These are phyloP conservation scores for Apamea crenata DNA, from an alignment of 2,888 invertebrate species.

Conservation along the genomic window DNA sequence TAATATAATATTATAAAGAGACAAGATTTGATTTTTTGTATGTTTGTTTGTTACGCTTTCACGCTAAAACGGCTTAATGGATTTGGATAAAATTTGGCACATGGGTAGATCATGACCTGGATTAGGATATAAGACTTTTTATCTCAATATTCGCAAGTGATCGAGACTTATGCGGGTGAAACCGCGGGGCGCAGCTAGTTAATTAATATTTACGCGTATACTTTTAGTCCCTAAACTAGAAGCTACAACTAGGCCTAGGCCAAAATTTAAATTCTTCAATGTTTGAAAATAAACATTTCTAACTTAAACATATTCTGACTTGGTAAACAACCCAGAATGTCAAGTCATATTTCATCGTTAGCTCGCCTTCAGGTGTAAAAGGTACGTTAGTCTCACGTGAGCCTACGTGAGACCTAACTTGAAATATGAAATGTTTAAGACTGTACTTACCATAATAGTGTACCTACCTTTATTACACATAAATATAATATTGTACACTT, in stretches of 20 bases:
- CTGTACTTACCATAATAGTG: neutral
- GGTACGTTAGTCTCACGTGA: neutral
- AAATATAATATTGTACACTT: neutral
- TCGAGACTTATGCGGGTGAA: neutral
- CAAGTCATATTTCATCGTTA: constrained; percentile 2
- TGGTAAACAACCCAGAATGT: neutral
- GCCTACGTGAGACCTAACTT: neutral
- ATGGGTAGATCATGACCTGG: neutral
- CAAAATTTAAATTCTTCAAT: neutral
- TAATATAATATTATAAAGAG: neutral
- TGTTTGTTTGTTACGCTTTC: neutral
- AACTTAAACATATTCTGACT: constrained; percentile 3
- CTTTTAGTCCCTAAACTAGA: constrained; percentile 1
- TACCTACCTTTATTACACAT: neutral
- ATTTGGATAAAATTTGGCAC: neutral
- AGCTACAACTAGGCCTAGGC: neutral
- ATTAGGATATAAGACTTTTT: neutral
- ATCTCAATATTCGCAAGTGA: no score
- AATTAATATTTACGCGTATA: constrained; percentile 4
- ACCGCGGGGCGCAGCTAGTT: neutral
- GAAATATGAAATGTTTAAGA: constrained; percentile 4
- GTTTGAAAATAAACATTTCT: constrained; percentile 5
- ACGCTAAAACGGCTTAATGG: neutral
- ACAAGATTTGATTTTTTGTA: neutral
- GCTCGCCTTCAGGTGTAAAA: neutral